Conservation (phyloP, 2,113 vertebrate genomes). For the Tenrec ecaudatus region DNA sequence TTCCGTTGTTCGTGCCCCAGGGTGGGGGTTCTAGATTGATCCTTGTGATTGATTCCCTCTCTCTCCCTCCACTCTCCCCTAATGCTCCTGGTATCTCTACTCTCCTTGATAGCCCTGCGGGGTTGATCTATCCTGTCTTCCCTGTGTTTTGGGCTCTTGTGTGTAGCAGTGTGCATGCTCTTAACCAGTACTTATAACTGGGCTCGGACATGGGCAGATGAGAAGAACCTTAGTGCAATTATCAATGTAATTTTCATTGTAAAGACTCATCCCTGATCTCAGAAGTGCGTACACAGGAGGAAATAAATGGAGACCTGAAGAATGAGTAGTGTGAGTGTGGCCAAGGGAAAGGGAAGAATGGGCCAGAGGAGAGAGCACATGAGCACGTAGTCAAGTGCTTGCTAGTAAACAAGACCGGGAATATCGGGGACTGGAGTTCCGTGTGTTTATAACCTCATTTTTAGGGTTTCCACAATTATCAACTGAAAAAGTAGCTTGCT, state of each 20-base stretch:
- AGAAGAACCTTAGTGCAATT: constrained; percentile 32
- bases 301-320: background rate
- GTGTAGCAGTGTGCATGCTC: too few relatives aligned
- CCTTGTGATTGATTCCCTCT: too few relatives aligned
- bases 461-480: too few relatives aligned
- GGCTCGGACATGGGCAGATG: background rate
- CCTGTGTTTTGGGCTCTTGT: too few relatives aligned
- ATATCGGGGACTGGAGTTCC: background rate
- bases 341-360: background rate
- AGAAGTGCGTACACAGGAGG: constrained; percentile 43
- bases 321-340: background rate
- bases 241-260: constrained; percentile 35
- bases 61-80: too few relatives aligned
- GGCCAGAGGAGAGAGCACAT: background rate
- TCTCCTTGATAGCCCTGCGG: too few relatives aligned
- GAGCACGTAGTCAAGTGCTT: background rate
- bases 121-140: too few relatives aligned
- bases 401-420: background rate
- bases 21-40: too few relatives aligned
- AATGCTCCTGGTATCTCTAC: too few relatives aligned
- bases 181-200: constrained; percentile 20
- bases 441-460: background rate
- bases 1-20: too few relatives aligned
- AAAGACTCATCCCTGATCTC: constrained; percentile 38
- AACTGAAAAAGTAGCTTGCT: too few relatives aligned